Conservation (phyloP, 2,797 vertebrate genomes). For the Acanthopagrus latus region DNA sequence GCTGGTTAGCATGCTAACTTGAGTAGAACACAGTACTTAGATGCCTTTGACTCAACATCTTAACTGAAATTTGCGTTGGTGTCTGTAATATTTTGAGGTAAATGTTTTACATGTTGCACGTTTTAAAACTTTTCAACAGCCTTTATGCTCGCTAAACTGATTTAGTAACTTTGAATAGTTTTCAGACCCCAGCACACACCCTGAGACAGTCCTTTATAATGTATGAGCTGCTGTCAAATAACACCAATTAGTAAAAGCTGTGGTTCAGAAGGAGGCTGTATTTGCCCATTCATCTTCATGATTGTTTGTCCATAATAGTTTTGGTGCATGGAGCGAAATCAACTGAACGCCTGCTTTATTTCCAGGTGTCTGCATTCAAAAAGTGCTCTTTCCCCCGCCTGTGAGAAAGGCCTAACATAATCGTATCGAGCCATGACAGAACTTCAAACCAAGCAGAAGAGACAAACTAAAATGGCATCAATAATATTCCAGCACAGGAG, state of each 20-base stretch:
- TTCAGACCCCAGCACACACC: too few species aligned
- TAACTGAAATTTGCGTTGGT: too few species aligned
- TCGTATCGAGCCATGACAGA: constrained; percentile 70
- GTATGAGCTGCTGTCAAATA: constrained; percentile 48
- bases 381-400: constrained; percentile 30
- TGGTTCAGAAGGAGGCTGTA: constrained; percentile 35
- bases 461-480: constrained; percentile 59
- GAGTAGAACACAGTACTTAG: too few species aligned
- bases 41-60: too few species aligned
- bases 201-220: constrained; percentile 24
- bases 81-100: too few species aligned
- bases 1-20: too few species aligned
- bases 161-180: too few species aligned
- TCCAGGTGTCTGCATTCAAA: constrained; percentile 39
- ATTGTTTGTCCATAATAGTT: constrained; percentile 22
- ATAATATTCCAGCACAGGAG: constrained; percentile 50
- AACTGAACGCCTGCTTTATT: constrained; percentile 33
- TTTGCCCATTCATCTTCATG: constrained; percentile 44
- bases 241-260: constrained; percentile 59
- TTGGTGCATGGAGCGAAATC: background rate
- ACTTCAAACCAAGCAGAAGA: constrained; percentile 70
- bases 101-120: too few species aligned
- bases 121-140: too few species aligned
- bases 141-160: too few species aligned
- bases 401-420: constrained; percentile 63